phyloP scores from a whole-genome alignment of 2,888 invertebrate species.

The Xylota sylvarum region DNA sequence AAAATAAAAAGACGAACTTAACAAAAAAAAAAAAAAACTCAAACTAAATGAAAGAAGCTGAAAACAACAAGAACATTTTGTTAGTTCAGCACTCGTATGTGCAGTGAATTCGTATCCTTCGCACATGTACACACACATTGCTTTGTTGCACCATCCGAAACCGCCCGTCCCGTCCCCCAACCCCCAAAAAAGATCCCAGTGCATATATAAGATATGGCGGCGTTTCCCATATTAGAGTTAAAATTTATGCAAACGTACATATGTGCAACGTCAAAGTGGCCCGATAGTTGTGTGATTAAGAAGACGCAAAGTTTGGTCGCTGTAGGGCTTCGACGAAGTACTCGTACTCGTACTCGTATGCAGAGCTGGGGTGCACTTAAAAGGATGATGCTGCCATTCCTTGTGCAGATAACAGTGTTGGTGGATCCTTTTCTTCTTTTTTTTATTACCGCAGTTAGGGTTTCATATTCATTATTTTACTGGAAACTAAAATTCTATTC shows the following conservation, averaged over 20 bases:
- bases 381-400: constrained; percentile 70
- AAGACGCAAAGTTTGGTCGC: constrained; percentile 76
- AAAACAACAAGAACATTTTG: constrained; percentile 67
- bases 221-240: constrained; percentile 69
- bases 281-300: constrained; percentile 77
- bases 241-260: constrained; percentile 76
- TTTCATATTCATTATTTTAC: constrained; percentile 30
- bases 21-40: constrained; percentile 28
- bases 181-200: constrained; percentile 44
- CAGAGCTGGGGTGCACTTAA: constrained; percentile 59
- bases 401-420: constrained; percentile 28
- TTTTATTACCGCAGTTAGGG: constrained; percentile 26
- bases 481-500: constrained; percentile 18
- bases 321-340: constrained; percentile 67
- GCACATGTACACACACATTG: constrained; percentile 26
- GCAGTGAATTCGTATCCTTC: constrained; percentile 31
- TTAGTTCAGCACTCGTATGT: constrained; percentile 61
- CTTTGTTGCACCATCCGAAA: constrained; percentile 8
- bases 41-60: constrained; percentile 68
- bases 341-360: not conserved
- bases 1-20: constrained; percentile 17
- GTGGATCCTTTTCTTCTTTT: constrained; percentile 24
- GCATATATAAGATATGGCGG: constrained; percentile 68
- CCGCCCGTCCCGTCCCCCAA: not conserved
- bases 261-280: constrained; percentile 76